Evolutionary conservation across 2,888 invertebrate species (phyloP), one percentile per base, ranked within the genome.

Genomic region (Chaitophorus viminalis): DNA sequence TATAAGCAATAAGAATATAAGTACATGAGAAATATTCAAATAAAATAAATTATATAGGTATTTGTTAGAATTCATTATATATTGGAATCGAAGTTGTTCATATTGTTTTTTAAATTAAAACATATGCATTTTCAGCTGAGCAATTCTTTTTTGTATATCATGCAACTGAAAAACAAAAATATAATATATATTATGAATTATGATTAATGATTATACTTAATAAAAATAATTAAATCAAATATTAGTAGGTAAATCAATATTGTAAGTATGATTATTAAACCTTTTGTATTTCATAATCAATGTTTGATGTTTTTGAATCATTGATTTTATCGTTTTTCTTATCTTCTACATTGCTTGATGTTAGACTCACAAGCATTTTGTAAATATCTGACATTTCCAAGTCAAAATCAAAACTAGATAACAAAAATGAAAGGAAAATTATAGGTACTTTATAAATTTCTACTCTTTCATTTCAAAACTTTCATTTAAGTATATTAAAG

Each of bases 311-410:
- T 70, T 74, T 85, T n/a, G 54, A 31, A 21, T 31, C 25, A 11
- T 79, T 79, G 3, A 29, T 79, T 72, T 87, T 54, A 33, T 78
- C 52, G 0, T 0, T n/a, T 9, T 54, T 72, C 5, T 39, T 72
- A 65, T 76, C 46, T 75, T 60, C 76, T n/a, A 21, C n/a, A 8
- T 36, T 72, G 25, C 60, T 74, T 74, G 79, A 17, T 29, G 78
- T 79, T 46, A 87, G 33, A 31, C 14, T 52, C 29, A 31, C 60
- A 8, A 87, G 79, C 60, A 70, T 54, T 60, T 87, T 70, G 29
- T 87, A 87, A 79, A 87, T 65, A 29, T 79, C 54, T 33, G 86
- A 87, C 86, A 87, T 87, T 87, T 87, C 86, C 39, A 79, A 74
- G 54, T 87, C 79, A 17, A 87, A 87, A 31, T 87, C 74, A 79